Percentiles rank a stretch among this genome's conserved stretches.
These are phyloP conservation scores for Marmota flaviventris DNA, from an alignment of 2,113 vertebrate species.

Conservation along the genomic window DNA sequence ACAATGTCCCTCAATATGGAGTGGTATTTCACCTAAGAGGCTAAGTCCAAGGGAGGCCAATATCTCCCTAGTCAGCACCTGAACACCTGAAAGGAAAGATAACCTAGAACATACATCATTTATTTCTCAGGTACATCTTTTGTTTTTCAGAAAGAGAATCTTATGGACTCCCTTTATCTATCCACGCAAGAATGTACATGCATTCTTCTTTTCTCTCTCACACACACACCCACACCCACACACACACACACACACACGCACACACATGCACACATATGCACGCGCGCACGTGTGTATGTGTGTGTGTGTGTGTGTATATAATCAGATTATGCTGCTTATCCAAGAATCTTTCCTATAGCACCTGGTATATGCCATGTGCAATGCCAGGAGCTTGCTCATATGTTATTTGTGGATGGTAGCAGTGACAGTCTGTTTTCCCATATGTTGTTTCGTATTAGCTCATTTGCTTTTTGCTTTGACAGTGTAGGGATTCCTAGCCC, in stretches of 20 bases:
- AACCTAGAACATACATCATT: slow-evolving; percentile 3
- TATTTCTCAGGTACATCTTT: not conserved
- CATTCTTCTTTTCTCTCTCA: not conserved
- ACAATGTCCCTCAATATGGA: not conserved
- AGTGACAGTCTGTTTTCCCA: slow-evolving; percentile 1
- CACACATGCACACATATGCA: too few species aligned
- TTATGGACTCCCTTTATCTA: not conserved
- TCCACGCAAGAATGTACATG: not conserved
- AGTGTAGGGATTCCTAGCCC: not conserved
- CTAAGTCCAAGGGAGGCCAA: not conserved
- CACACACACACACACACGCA: not conserved
- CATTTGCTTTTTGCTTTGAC: slow-evolving; percentile 45
- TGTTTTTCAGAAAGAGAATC: not conserved
- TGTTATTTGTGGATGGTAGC: not conserved
- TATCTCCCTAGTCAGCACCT: not conserved
- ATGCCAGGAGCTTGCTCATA: not conserved
- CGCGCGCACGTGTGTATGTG: fast-evolving
- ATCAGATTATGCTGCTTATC: not conserved
- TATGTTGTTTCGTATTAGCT: slow-evolving; percentile 12
- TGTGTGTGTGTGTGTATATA: not conserved
- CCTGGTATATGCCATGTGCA: slow-evolving; percentile 7
- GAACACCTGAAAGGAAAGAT: not conserved
- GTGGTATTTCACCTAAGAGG: not conserved
- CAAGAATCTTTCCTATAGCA: slow-evolving; percentile 10
- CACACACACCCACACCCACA: not conserved